Conservation (phyloP, 2,113 vertebrate species). For the Dolichallabes microphthalmus region DNA sequence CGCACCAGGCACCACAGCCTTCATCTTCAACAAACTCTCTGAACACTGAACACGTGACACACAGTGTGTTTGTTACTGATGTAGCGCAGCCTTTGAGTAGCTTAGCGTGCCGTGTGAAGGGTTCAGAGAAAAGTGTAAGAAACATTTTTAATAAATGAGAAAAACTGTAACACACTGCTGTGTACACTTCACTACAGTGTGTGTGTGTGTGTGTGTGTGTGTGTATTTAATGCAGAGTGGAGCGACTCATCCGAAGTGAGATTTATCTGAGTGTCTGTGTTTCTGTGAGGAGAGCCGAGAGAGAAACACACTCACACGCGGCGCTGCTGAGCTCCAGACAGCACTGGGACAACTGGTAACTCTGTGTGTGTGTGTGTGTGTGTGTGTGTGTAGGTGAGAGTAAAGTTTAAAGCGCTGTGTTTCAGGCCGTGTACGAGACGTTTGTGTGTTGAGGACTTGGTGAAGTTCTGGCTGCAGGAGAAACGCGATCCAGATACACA, state of each 20-base stretch:
- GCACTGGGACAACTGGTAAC: conserved; percentile 73
- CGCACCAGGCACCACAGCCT: too few relatives aligned
- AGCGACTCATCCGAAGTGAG: conserved; percentile 49
- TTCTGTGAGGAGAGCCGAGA: conserved; percentile 65
- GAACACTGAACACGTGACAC: too few relatives aligned
- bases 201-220: background rate
- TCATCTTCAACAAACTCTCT: too few relatives aligned
- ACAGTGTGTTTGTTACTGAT: too few relatives aligned
- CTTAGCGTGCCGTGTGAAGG: too few relatives aligned
- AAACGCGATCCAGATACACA: conserved; percentile 27
- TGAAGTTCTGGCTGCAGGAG: conserved; percentile 58
- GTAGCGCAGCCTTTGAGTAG: too few relatives aligned
- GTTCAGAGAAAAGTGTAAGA: too few relatives aligned
- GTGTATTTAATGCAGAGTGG: conserved; percentile 55
- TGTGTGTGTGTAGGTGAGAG: background rate
- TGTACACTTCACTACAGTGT: background rate
- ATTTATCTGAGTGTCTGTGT: conserved; percentile 63
- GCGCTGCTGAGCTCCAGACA: conserved; percentile 68
- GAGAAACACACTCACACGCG: conserved; percentile 61
- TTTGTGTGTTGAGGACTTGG: conserved; percentile 57
- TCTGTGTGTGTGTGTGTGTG: background rate
- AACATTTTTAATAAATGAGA: too few relatives aligned
- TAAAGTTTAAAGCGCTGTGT: background rate
- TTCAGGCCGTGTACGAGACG: conserved; percentile 65
- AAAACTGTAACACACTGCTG: too few relatives aligned